These are phyloP conservation scores for Epirrhoe tristata DNA, from an alignment of 2,888 invertebrate species.

Conservation along the genomic window DNA sequence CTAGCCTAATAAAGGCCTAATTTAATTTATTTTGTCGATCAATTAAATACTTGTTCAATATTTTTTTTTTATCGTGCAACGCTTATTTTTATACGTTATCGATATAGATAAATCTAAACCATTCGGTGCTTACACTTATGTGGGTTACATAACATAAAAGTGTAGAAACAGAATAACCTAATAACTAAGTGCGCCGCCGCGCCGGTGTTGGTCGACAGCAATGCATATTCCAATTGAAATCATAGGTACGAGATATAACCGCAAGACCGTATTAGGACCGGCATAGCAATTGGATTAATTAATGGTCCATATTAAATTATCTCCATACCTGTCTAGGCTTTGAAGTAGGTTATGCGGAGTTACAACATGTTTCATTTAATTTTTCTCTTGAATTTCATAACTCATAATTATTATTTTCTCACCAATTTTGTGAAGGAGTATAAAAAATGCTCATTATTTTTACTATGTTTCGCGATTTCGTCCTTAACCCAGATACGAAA, in stretches of 20 bases:
- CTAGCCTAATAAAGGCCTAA: constrained; percentile 10
- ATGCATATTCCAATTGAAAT: constrained; percentile 30
- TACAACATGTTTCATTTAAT: constrained; percentile 9
- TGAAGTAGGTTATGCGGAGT: constrained; percentile 9
- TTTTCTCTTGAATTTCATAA: constrained; percentile 6
- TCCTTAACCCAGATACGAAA: too few species aligned
- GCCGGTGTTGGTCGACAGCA: constrained; percentile 18
- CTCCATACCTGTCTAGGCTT: constrained; percentile 21
- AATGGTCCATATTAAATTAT: constrained; percentile 34
- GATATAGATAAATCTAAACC: too few species aligned
- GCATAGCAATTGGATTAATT: constrained; percentile 38
- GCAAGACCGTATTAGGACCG: constrained; percentile 26
- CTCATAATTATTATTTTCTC: constrained; percentile 6
- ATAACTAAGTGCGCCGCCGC: constrained; percentile 1
- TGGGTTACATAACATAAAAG: constrained; percentile 22
- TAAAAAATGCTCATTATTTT: neutral
- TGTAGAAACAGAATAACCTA: constrained; percentile 16
- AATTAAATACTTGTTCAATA: neutral
- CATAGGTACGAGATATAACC: constrained; percentile 31
- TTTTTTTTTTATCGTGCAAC: too few species aligned
- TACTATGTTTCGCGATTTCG: too few species aligned
- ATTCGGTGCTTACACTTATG: neutral
- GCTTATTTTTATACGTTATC: too few species aligned
- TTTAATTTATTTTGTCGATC: neutral
- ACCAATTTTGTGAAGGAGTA: too few species aligned